Conservation (phyloP, 2,888 invertebrate species). For the Galerucella calmariensis region DNA sequence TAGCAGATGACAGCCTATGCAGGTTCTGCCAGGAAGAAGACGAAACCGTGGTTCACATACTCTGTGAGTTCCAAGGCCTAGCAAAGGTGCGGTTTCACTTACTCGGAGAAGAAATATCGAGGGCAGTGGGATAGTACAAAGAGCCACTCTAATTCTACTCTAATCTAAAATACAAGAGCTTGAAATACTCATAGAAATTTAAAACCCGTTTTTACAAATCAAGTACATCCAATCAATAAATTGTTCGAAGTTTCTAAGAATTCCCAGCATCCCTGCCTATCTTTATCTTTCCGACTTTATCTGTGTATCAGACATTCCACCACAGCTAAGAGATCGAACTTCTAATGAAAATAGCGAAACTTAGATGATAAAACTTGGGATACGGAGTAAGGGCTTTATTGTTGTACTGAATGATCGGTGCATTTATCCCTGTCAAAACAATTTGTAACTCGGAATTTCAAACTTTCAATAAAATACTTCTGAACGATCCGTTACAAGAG, state of each 20-base stretch:
- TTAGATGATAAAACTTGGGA: conserved; percentile 46
- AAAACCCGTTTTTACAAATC: too few relatives aligned
- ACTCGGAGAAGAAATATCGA: too few relatives aligned
- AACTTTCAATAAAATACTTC: conserved; percentile 43
- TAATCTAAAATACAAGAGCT: too few relatives aligned
- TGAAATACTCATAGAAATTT: too few relatives aligned
- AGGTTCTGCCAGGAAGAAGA: too few relatives aligned
- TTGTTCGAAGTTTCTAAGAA: not conserved
- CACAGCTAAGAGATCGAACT: conserved; percentile 39
- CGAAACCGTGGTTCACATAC: too few relatives aligned
- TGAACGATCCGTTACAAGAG: conserved; percentile 40
- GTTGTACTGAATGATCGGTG: conserved; percentile 46
- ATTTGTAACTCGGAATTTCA: conserved; percentile 42
- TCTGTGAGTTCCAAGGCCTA: too few relatives aligned
- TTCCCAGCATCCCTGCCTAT: not conserved
- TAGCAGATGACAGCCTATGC: too few relatives aligned
- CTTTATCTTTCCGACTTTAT: conserved; percentile 11
- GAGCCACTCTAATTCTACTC: too few relatives aligned
- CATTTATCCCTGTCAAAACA: conserved; percentile 47
- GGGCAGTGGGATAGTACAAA: too few relatives aligned
- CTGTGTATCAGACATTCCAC: conserved; percentile 26
- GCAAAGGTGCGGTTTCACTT: too few relatives aligned
- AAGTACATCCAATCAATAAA: too few relatives aligned
- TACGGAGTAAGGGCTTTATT: conserved; percentile 42
- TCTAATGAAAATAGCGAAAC: conserved; percentile 49